phyloP scores from a whole-genome alignment of 2,888 invertebrate genomes.

The Julus scandinavius region DNA sequence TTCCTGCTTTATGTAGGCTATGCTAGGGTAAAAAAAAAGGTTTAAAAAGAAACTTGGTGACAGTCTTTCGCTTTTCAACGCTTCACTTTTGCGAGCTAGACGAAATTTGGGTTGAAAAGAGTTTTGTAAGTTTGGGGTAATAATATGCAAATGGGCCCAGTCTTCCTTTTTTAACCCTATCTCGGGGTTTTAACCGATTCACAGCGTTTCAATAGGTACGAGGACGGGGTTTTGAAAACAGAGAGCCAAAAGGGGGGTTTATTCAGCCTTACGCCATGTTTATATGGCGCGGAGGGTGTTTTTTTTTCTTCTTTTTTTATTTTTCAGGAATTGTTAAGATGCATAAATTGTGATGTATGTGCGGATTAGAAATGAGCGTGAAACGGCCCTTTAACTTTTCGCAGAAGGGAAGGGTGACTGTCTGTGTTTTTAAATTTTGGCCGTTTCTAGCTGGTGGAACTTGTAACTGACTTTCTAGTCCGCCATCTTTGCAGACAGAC shows the following conservation, averaged over 20 bases:
- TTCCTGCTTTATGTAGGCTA: conserved; percentile 32
- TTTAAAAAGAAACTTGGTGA: conserved; percentile 35
- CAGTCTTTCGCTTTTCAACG: conserved; percentile 38
- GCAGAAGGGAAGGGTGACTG: conserved; percentile 34
- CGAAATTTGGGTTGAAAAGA: conserved; percentile 42
- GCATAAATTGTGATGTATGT: conserved; percentile 39
- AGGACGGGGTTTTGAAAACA: conserved; percentile 16
- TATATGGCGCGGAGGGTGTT: not conserved
- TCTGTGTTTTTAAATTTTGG: not conserved
- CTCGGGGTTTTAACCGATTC: conserved; percentile 35
- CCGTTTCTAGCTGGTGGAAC: not conserved
- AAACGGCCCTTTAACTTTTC: not conserved
- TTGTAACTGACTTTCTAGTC: not conserved
- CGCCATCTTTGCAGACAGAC: not conserved
- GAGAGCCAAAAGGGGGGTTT: conserved; percentile 28
- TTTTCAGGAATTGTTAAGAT: conserved; percentile 19
- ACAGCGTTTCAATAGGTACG: conserved; percentile 14
- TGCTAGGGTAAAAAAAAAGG: not conserved
- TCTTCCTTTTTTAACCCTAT: conserved; percentile 38
- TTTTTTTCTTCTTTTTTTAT: conserved; percentile 9
- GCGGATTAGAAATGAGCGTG: conserved; percentile 35
- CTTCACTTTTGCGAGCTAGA: conserved; percentile 42
- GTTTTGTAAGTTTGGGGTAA: conserved; percentile 42
- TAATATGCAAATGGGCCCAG: conserved; percentile 24
- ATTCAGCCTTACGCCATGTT: conserved; percentile 5